phyloP scores from a whole-genome alignment of 2,113 vertebrate species.

The Atractosteus spatula region DNA sequence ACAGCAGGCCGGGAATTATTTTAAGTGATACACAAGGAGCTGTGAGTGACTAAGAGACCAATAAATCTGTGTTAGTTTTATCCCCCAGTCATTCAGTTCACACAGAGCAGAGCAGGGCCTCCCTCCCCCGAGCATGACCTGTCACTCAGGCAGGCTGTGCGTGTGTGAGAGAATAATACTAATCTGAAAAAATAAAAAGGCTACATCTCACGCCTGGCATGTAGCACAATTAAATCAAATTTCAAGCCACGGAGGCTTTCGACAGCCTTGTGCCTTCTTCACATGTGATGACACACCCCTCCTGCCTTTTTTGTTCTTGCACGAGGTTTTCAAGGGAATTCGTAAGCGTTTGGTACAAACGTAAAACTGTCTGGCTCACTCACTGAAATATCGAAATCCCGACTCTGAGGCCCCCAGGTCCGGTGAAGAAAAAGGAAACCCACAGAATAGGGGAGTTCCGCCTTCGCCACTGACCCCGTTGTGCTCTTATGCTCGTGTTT shows the following conservation, averaged over 20 bases:
- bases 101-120: not conserved
- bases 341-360: no score
- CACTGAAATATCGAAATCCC: no score
- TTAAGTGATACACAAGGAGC: constrained; percentile 3
- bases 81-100: not conserved
- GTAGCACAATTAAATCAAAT: not conserved
- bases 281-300: no score
- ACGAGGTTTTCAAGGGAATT: no score
- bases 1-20: not conserved
- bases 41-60: constrained; percentile 11
- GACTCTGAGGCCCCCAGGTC: no score
- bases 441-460: not conserved
- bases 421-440: no score
- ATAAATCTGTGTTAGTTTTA: constrained; percentile 12
- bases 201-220: not conserved
- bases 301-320: no score
- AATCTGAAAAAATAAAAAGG: not conserved
- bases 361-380: no score
- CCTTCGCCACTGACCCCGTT: no score
- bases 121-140: not conserved
- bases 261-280: no score
- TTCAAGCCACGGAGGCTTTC: no score
- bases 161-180: not conserved
- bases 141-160: not conserved
- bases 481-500: no score